Conservation (phyloP, 2,888 invertebrate genomes). For the Apotomis capreana region DNA sequence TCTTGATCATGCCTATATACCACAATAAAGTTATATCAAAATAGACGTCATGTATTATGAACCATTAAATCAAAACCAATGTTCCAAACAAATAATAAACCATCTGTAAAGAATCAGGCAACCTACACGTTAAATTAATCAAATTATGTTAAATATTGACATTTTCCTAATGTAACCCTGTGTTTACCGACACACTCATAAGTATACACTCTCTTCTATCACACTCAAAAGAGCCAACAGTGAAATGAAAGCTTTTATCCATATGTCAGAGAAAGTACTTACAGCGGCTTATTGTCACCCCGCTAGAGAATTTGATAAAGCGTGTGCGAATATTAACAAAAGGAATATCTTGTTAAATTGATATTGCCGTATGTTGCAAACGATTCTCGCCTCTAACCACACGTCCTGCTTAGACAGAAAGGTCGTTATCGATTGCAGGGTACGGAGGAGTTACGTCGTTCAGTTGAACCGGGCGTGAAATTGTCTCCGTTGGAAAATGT, state of each 20-base stretch:
- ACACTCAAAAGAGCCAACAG: slow-evolving; percentile 80
- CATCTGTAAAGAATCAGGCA: neutral
- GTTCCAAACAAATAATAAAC: neutral
- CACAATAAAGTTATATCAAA: too few relatives aligned
- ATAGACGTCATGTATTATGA: too few relatives aligned
- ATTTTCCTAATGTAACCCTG: slow-evolving; percentile 34
- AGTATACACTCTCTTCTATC: slow-evolving; percentile 48
- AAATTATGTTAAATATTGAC: slow-evolving; percentile 26
- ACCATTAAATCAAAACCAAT: neutral
- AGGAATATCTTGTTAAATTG: slow-evolving; percentile 84
- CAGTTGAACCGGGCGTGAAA: slow-evolving; percentile 72
- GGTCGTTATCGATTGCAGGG: slow-evolving; percentile 61
- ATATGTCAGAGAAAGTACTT: slow-evolving; percentile 83
- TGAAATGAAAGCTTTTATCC: slow-evolving; percentile 84
- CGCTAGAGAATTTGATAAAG: slow-evolving; percentile 84
- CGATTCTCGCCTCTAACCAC: slow-evolving; percentile 60
- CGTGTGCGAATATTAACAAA: slow-evolving; percentile 84
- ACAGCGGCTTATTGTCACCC: slow-evolving; percentile 84
- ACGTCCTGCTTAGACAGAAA: slow-evolving; percentile 46
- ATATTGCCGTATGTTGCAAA: slow-evolving; percentile 66
- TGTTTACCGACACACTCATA: slow-evolving; percentile 34
- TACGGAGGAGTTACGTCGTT: slow-evolving; percentile 64
- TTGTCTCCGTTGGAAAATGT: slow-evolving; percentile 83
- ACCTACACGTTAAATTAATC: slow-evolving; percentile 13
- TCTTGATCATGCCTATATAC: too few relatives aligned